Conservation (phyloP, 2,888 invertebrate species). For the Lacanobia oleracea region DNA sequence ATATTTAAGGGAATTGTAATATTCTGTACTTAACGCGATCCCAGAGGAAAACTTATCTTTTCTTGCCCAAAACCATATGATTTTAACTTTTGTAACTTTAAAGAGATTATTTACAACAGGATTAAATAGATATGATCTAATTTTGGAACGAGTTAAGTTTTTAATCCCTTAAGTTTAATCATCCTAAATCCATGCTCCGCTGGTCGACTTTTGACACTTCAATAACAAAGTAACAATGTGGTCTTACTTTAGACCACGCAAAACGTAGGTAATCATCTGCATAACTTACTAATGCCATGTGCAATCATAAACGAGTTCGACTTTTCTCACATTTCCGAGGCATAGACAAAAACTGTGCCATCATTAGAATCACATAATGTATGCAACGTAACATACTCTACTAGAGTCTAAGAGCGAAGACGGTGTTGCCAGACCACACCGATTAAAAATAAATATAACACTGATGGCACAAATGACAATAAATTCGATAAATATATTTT, state of each 20-base stretch:
- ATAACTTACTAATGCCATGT: constrained; percentile 15
- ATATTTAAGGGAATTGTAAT: too few relatives aligned
- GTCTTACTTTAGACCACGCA: background rate
- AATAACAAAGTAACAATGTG: background rate
- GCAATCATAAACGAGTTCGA: constrained; percentile 32
- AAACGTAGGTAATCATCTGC: constrained; percentile 8
- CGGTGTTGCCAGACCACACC: constrained; percentile 28
- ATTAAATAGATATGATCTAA: too few relatives aligned
- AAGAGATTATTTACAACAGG: too few relatives aligned
- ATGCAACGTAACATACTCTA: constrained; percentile 49
- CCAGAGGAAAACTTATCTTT: too few relatives aligned
- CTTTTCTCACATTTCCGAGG: constrained; percentile 43
- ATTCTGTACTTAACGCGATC: too few relatives aligned
- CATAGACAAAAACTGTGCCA: constrained; percentile 47
- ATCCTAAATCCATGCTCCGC: background rate
- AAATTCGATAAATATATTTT: background rate
- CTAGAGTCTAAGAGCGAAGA: constrained; percentile 16
- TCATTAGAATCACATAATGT: constrained; percentile 58
- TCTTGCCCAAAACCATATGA: too few relatives aligned
- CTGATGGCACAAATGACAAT: background rate
- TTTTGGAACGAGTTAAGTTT: too few relatives aligned
- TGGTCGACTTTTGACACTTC: background rate
- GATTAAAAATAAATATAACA: background rate
- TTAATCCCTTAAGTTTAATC: too few relatives aligned
- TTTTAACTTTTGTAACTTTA: too few relatives aligned